Conservation (phyloP, 2,113 vertebrate species). For the Nothobranchius furzeri region DNA sequence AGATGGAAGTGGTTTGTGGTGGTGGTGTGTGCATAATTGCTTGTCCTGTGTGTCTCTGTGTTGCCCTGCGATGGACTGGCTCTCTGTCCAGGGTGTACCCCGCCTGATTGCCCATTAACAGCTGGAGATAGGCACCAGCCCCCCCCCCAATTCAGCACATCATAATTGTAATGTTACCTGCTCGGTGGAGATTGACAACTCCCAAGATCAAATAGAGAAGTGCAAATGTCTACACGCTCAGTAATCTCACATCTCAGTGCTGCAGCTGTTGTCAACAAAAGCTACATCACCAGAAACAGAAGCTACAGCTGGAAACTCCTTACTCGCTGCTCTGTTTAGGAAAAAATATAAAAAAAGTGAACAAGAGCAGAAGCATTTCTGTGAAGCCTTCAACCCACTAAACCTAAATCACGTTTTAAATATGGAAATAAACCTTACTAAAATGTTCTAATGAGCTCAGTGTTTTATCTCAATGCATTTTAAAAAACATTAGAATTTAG, state of each 20-base stretch:
- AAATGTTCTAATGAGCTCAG: background rate
- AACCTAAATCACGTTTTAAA: background rate
- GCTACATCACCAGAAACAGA: background rate
- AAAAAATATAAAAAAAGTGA: background rate
- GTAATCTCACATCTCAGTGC: background rate
- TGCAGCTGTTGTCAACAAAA: constrained; percentile 2
- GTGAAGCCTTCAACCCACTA: constrained; percentile 3
- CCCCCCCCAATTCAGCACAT: background rate
- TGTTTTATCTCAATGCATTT: background rate
- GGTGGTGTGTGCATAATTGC: no score
- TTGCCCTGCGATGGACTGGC: no score
- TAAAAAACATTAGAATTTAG: background rate
- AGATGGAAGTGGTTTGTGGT: no score
- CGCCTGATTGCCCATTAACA: no score
- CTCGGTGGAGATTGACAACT: background rate
- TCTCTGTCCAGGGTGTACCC: no score
- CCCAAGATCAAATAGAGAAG: background rate
- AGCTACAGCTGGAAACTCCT: background rate
- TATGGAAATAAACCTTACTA: background rate
- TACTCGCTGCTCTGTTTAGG: background rate
- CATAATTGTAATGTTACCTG: background rate
- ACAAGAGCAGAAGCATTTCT: background rate
- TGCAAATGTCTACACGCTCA: background rate
- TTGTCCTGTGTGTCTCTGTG: no score
- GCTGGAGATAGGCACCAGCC: no score